Evolutionary conservation across 2,797 vertebrate genomes (phyloP), one percentile per base, ranked within the genome.

Genomic region (Arrhamphus sclerolepis): DNA sequence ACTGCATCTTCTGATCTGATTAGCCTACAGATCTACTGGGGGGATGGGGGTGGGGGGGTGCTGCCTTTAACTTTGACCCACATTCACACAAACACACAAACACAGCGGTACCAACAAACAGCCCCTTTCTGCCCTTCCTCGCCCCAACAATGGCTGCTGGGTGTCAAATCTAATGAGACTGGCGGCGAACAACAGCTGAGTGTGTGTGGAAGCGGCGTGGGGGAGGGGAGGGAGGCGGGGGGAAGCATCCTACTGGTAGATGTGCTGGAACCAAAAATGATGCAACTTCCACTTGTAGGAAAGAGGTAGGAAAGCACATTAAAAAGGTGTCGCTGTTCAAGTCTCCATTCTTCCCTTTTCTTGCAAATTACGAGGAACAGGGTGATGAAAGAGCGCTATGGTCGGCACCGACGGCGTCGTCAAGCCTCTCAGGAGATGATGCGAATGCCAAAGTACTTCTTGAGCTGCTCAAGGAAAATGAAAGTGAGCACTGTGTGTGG

Each of bases 401-500:
- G 42, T 7, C 49, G 21, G 38, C 9, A 10, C 40, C 2, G 22
- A 17, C 1, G 1, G 24, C 20, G 41, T 6, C 26, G 40, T 21
- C n/a, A 13, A 29, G 43, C 0, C 0, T 59, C 53, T 96, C 92
- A 98, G 80, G 92, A 91, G 34, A 87, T 65, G 77, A 96, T 93
- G 49, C 74, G 82, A 83, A 97, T 90, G 69, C 97, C 97, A 3
- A 99, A 98, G 81, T 97, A 34, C 51, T 94, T 94, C 80, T 93
- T 95, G 21, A 99, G 93, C 87, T 99, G 97, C 56, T 99, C 97
- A 74, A 99, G 92, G 75, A 98, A 98, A 56, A 99, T 6, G 48
- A 99, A 99, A 43, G 97, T 99, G 76, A 99, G 94, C 69, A 99
- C 82, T 0, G 97, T 99, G 66, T 98, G 97, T 44, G 97, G 97